Evolutionary conservation across 2,797 vertebrate genomes (phyloP), one percentile per base, ranked within the genome.

Genomic region (Austrolebias charrua): DNA sequence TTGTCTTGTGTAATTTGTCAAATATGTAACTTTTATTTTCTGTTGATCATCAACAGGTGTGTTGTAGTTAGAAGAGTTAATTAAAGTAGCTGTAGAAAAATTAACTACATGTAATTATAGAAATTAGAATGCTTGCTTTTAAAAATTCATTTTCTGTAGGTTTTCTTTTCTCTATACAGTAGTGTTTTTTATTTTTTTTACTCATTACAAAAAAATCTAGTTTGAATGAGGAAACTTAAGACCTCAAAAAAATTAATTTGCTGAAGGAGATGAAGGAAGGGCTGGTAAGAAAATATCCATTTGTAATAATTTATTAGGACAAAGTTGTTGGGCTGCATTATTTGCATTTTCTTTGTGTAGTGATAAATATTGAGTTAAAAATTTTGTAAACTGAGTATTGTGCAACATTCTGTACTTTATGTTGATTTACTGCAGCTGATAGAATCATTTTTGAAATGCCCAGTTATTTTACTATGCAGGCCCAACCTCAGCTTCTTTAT

Each of bases 401-500:
- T 33, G 31, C 31, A 33, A 2, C 38, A 11, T n/a, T 18, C n/a
- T 46, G 1, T 2, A n/a, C 20, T 20, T 10, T 28, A 24, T 45
- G 44, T 28, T 33, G 31, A 46, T 24, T 24, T 47, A n/a, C 42
- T 47, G 9, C 18, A 47, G n/a, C 44, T n/a, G 16, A 44, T 33
- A 24, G 24, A 24, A 24, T 24, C 24, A 24, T 3, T 1, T 24
- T 24, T 24, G 24, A 24, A 24, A 24, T 2, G 24, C 24, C 24
- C 24, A 24, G 24, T 33, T 2, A 9, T 47, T 60, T 62, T 35
- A 24, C 54, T 62, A 63, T 55, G 50, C 63, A 69, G 55, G 6
- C 19, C 60, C 15, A 29, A 69, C 55, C 28, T 58, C 52, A 54
- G 49, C 55, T 61, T n/a, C 55, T 64, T 16, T 47, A 50, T 40